Evolutionary conservation across 2,888 invertebrate genomes (phyloP), one percentile per base, ranked within the genome.

Genomic region (Morpho achilles): DNA sequence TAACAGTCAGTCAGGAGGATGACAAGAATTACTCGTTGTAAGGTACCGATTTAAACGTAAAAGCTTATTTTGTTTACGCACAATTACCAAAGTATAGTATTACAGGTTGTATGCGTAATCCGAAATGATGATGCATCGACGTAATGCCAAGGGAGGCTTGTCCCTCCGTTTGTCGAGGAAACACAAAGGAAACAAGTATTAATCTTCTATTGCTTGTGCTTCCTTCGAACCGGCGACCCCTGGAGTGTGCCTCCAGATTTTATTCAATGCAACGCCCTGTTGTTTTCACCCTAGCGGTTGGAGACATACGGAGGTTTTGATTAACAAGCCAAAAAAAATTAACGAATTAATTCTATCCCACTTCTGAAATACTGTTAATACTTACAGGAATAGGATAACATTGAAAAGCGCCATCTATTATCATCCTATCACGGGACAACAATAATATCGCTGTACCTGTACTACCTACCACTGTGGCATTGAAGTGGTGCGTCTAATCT

Each of bases 151-250:
- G 73, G 72, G 74, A 73, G 72, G 72, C 32, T 64, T 71, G 68
- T 71, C 69, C 77, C 78, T 75, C 73, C 69, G 72, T 76, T 80
- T 79, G 77, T 76, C 68, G 70, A 71, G 70, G 74, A 72, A 74
- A 76, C 74, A 84, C 82, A 86, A 86, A 80, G 81, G 80, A 81
- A 72, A 75, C 76, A 70, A 79, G 87, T 85, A 88, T 88, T 88
- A 87, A 88, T 88, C 88, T 88, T 88, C 79, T 76, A 81, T 82
- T 77, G 79, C 75, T 70, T 73, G 78, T 78, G 77, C 77, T 76
- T 66, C 63, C 68, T 66, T 67, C 69, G 70, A 71, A 71, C 70
- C 69, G 69, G 67, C 76, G 77, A 79, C 87, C 88, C 86, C 82
- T 73, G 79, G 79, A 80, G 84, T 79, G 84, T 81, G 81, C 81